phyloP scores from a whole-genome alignment of 1,140 invertebrate species.

The Brachionus calyciflorus region DNA sequence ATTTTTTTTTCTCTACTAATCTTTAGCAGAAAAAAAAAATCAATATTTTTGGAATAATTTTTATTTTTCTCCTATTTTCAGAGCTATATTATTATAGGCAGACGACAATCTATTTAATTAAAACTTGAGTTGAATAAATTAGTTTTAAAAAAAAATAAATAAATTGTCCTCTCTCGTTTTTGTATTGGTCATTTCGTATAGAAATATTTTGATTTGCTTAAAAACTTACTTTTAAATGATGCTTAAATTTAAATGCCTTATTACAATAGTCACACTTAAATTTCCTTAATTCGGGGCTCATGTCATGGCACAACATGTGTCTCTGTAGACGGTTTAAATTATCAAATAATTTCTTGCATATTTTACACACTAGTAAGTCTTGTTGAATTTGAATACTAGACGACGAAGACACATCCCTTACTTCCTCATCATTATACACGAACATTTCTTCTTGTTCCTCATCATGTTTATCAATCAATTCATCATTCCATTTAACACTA shows the following conservation, averaged over 20 bases:
- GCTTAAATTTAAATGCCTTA: conserved; percentile 98
- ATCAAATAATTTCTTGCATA: conserved; percentile 92
- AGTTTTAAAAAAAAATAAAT: background rate
- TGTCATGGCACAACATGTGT: conserved; percentile 95
- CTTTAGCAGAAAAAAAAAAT: background rate
- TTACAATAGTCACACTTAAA: conserved; percentile 97
- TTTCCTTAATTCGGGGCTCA: conserved; percentile 86
- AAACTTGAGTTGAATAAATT: background rate
- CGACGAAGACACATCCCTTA: background rate
- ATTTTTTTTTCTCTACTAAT: background rate
- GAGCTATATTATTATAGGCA: no score
- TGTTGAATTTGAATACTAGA: background rate
- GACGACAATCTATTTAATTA: conserved; percentile 9
- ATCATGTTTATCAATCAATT: no score
- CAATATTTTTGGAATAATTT: conserved; percentile 42
- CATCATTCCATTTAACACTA: no score
- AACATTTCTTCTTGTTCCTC: background rate
- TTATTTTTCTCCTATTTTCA: no score
- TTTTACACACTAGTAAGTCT: conserved; percentile 68
- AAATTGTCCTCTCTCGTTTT: background rate
- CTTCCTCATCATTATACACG: background rate
- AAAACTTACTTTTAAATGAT: conserved; percentile 76
- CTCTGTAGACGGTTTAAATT: conserved; percentile 92
- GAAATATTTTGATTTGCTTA: background rate
- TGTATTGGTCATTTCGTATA: no score